Evolutionary conservation across 2,888 invertebrate species (phyloP).

Genomic region (Melanostoma mellinum): DNA sequence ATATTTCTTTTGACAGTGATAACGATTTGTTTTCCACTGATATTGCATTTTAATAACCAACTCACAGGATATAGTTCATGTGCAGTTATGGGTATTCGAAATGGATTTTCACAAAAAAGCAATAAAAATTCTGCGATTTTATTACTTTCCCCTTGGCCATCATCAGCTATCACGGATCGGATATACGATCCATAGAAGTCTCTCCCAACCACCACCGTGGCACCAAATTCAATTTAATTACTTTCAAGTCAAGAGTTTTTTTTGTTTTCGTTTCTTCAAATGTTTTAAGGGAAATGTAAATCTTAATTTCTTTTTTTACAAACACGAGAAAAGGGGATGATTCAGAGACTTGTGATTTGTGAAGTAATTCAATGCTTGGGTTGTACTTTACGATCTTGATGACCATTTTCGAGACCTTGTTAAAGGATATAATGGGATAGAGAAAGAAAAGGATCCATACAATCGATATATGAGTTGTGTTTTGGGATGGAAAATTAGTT

Average conservation of each 20-base stretch:
- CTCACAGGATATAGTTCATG: slow-evolving; percentile 33
- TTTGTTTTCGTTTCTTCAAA: slow-evolving; percentile 3
- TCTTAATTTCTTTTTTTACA: slow-evolving; percentile 37
- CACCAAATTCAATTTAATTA: slow-evolving; percentile 51
- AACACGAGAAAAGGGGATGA: slow-evolving; percentile 42
- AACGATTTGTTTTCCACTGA: slow-evolving; percentile 69
- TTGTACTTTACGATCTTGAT: slow-evolving; percentile 69
- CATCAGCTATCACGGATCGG: not conserved
- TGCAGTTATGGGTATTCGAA: slow-evolving; percentile 38
- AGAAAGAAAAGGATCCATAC: slow-evolving; percentile 17
- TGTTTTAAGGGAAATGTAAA: slow-evolving; percentile 46
- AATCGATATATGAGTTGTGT: slow-evolving; percentile 1
- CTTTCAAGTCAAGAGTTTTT: slow-evolving; percentile 45
- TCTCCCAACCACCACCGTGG: slow-evolving; percentile 2
- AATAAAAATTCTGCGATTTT: slow-evolving; percentile 70
- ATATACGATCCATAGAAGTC: slow-evolving; percentile 50
- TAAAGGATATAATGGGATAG: slow-evolving; percentile 42
- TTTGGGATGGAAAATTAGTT: slow-evolving; percentile 27
- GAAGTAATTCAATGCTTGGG: slow-evolving; percentile 64
- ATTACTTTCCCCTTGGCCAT: slow-evolving; percentile 49
- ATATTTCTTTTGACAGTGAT: slow-evolving; percentile 70
- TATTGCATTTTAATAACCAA: slow-evolving; percentile 65
- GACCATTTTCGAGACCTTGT: slow-evolving; percentile 56
- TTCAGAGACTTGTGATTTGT: slow-evolving; percentile 19
- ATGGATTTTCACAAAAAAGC: slow-evolving; percentile 49